phyloP scores from a whole-genome alignment of 2,888 invertebrate genomes.

The Willowsia nigromaculata region DNA sequence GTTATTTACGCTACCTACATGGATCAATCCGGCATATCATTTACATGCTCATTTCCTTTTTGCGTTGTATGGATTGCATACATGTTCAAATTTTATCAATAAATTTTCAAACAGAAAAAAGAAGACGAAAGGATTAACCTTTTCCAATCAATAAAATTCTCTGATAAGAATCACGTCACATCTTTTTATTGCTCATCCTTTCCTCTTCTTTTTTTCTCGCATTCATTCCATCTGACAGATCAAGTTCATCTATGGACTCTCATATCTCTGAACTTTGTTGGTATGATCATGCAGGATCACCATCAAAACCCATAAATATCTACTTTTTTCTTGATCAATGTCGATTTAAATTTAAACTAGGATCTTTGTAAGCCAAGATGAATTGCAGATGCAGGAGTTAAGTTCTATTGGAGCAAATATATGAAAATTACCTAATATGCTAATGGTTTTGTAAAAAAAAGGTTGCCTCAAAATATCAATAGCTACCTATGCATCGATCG shows the following conservation, averaged over 20 bases:
- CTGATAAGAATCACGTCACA: slow-evolving; percentile 19
- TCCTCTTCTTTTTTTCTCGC: background rate
- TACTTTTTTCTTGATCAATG: background rate
- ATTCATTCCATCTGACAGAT: slow-evolving; percentile 18
- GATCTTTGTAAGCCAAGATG: background rate
- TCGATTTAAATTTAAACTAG: background rate
- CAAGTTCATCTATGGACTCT: slow-evolving; percentile 18
- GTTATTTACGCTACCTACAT: background rate
- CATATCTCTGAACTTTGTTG: background rate
- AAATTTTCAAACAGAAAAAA: background rate
- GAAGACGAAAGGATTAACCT: slow-evolving; percentile 31
- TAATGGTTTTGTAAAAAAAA: background rate
- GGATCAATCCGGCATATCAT: background rate
- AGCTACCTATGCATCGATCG: background rate
- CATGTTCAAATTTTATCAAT: background rate
- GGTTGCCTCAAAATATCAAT: background rate
- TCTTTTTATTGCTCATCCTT: slow-evolving; percentile 10
- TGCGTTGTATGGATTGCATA: background rate
- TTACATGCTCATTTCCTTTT: slow-evolving; percentile 1
- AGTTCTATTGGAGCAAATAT: background rate
- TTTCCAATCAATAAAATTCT: slow-evolving; percentile 34
- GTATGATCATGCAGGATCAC: background rate
- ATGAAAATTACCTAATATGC: background rate
- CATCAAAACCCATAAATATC: background rate
- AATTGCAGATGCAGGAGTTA: background rate